Percentiles rank a stretch among this genome's conserved stretches.
Evolutionary conservation across 2,797 vertebrate species (phyloP).

Genomic region (Pangasius mekongensis): DNA sequence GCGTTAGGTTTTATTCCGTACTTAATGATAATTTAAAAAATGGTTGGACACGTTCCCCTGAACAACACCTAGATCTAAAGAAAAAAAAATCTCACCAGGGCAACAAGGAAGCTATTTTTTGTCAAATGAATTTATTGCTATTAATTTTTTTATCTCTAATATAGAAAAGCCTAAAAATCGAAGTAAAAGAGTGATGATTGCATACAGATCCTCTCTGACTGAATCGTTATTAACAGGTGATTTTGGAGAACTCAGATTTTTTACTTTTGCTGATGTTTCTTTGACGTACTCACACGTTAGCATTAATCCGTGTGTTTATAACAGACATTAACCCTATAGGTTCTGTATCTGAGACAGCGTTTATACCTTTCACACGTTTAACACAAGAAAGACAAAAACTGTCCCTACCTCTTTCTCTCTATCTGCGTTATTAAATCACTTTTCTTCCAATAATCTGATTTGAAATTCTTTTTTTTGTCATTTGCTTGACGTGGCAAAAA

Average conservation of each 20-base stretch:
- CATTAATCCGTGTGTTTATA: not conserved
- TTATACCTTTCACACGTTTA: not conserved
- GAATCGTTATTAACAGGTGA: not conserved
- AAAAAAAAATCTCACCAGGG: not conserved
- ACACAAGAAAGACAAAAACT: too few relatives aligned
- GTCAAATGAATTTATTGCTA: not conserved
- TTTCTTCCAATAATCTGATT: not conserved
- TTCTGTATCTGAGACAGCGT: not conserved
- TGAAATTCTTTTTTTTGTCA: not conserved
- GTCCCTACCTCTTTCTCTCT: not conserved
- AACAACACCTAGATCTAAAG: not conserved
- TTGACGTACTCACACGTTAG: not conserved
- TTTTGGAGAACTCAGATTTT: not conserved
- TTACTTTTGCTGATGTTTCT: not conserved
- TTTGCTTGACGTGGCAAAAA: not conserved
- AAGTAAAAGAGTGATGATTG: not conserved
- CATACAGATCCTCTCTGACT: not conserved
- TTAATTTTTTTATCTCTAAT: not conserved
- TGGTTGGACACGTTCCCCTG: not conserved
- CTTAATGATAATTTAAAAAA: too few relatives aligned
- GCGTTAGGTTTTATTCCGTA: not conserved
- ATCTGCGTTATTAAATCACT: not conserved
- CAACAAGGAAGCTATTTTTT: not conserved
- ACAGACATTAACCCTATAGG: not conserved
- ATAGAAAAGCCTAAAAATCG: too few relatives aligned